Evolutionary conservation across 2,797 vertebrate genomes (phyloP).

Genomic region (Spinibarbus caldwelli): DNA sequence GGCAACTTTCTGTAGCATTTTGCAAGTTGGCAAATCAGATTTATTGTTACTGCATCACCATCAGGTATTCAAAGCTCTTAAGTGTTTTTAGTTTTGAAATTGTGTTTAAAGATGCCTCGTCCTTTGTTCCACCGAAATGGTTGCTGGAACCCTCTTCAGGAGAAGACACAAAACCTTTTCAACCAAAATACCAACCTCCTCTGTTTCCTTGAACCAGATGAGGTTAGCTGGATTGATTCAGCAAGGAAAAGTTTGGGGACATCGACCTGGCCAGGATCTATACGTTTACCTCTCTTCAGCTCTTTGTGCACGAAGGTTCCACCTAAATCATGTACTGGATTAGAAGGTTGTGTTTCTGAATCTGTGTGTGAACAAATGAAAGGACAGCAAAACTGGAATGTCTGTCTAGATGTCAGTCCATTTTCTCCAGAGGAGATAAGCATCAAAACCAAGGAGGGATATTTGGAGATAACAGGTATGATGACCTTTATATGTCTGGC

Average conservation of each 20-base stretch:
- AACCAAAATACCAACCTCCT: conserved; percentile 67
- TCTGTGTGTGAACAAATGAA: conserved; percentile 36
- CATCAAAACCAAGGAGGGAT: conserved; percentile 70
- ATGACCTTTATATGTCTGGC: background rate
- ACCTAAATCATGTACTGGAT: conserved; percentile 45
- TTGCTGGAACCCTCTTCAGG: conserved; percentile 67
- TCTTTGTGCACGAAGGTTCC: conserved; percentile 63
- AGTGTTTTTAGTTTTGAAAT: conserved; percentile 50
- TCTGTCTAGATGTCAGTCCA: conserved; percentile 77
- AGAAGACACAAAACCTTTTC: conserved; percentile 68
- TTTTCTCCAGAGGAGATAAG: conserved; percentile 75
- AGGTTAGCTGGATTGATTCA: conserved; percentile 65
- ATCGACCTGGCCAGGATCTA: conserved; percentile 68
- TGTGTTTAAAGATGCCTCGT: conserved; percentile 57
- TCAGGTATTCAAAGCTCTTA: background rate
- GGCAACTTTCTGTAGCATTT: background rate
- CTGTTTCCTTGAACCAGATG: conserved; percentile 62
- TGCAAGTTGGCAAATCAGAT: background rate
- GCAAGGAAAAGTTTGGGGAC: conserved; percentile 66
- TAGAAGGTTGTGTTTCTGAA: conserved; percentile 26
- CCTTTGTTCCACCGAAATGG: conserved; percentile 52
- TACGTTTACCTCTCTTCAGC: conserved; percentile 63
- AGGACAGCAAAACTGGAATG: conserved; percentile 72
- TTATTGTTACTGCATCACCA: background rate
- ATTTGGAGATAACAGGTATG: conserved; percentile 78